phyloP scores from a whole-genome alignment of 2,113 vertebrate species.

The Hippocampus guttulatus region DNA sequence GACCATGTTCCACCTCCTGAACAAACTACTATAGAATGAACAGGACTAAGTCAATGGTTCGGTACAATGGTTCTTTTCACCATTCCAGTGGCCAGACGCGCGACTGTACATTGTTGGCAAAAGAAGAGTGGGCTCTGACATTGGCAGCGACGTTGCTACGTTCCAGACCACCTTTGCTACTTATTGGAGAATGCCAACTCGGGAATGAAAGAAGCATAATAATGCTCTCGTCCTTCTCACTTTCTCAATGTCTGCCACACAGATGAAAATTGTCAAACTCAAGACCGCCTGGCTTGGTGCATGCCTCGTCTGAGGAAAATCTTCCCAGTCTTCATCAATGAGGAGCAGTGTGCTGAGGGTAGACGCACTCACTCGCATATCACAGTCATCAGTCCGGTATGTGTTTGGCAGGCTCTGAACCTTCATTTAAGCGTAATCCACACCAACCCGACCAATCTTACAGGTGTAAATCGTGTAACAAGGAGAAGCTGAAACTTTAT shows the following conservation, averaged over 20 bases:
- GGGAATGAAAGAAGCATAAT: constrained; percentile 53
- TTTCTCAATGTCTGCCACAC: constrained; percentile 36
- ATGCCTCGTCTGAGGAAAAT: constrained; percentile 64
- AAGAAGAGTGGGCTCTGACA: constrained; percentile 51
- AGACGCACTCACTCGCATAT: constrained; percentile 62
- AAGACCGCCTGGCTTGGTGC: constrained; percentile 64
- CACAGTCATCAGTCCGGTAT: constrained; percentile 69
- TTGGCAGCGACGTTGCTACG: constrained; percentile 42
- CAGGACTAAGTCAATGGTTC: constrained; percentile 61
- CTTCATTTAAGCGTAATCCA: constrained; percentile 57
- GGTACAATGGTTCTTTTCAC: constrained; percentile 66
- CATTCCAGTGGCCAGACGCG: constrained; percentile 47
- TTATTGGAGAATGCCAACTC: constrained; percentile 63
- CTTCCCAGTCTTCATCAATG: constrained; percentile 67
- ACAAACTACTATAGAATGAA: constrained; percentile 46
- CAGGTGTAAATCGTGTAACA: constrained; percentile 60
- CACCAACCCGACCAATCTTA: constrained; percentile 51
- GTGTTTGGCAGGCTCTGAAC: constrained; percentile 52
- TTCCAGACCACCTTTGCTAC: constrained; percentile 68
- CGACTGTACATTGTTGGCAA: constrained; percentile 59
- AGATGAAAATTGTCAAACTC: constrained; percentile 67
- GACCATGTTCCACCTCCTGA: constrained; percentile 19
- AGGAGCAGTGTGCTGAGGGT: constrained; percentile 59
- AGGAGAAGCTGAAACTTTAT: constrained; percentile 46
- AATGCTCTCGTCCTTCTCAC: constrained; percentile 45